A percentile compares a stretch with the other conserved stretches of the same genome.
Conservation (phyloP, 2,797 vertebrate species). For the Ciconia nigra region DNA sequence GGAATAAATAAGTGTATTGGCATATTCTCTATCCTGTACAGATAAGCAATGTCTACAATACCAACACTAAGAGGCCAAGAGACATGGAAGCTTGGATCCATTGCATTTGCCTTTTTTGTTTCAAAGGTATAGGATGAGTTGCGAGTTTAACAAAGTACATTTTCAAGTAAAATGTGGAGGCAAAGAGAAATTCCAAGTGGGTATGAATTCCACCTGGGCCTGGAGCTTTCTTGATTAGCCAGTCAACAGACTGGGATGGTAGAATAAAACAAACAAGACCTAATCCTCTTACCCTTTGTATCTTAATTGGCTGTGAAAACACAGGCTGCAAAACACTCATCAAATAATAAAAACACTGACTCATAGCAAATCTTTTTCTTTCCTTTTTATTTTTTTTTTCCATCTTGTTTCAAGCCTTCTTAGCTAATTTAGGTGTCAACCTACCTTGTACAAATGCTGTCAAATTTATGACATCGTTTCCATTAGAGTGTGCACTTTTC, state of each 20-base stretch:
- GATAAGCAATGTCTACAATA: background rate
- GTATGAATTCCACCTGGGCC: background rate
- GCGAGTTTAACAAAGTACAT: background rate
- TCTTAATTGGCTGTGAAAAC: background rate
- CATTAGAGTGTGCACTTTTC: background rate
- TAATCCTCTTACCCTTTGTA: background rate
- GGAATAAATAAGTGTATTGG: background rate
- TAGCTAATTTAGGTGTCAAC: background rate
- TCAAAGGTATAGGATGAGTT: background rate
- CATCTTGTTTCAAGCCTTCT: background rate
- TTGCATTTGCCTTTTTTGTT: background rate
- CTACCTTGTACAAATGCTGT: slow-evolving; percentile 7
- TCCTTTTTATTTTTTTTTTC: background rate
- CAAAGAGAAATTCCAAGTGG: background rate
- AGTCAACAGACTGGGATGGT: background rate
- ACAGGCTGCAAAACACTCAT: background rate
- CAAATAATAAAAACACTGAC: background rate
- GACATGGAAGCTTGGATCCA: background rate
- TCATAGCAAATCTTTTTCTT: background rate
- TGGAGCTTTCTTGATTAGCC: background rate
- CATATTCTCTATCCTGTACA: background rate
- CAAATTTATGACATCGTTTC: slow-evolving; percentile 24
- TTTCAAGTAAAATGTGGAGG: background rate
- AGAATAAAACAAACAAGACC: background rate
- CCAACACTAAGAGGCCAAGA: background rate